Conservation (phyloP, 2,113 vertebrate genomes). For the Eurystomus gularis region DNA sequence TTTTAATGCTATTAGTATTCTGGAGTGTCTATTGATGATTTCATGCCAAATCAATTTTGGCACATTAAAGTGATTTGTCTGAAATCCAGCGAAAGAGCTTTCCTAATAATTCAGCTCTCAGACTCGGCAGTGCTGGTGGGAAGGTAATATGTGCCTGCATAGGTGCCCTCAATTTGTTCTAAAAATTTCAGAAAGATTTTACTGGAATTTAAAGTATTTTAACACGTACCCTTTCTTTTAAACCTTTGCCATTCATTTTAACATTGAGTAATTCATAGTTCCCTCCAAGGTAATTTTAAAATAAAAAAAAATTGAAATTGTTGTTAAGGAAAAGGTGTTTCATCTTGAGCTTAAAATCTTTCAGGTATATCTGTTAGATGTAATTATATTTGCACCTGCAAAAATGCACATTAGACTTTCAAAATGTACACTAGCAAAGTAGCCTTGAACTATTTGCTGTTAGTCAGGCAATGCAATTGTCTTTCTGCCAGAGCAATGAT, state of each 20-base stretch:
- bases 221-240: background rate
- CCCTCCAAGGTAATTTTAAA: background rate
- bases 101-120: slow-evolving; percentile 50
- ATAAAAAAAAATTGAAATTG: background rate
- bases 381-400: background rate
- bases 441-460: background rate
- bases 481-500: background rate
- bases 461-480: background rate
- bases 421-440: background rate
- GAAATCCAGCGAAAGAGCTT: slow-evolving; percentile 55
- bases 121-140: background rate
- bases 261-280: background rate
- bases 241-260: background rate
- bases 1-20: slow-evolving; percentile 44
- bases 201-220: background rate
- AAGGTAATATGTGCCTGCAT: background rate
- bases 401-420: background rate
- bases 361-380: background rate
- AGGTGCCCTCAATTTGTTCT: slow-evolving; percentile 5
- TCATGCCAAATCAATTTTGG: slow-evolving; percentile 64
- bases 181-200: slow-evolving; percentile 8
- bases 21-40: slow-evolving; percentile 16
- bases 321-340: background rate
- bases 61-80: slow-evolving; percentile 58
- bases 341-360: background rate